Conservation (phyloP, 2,888 invertebrate species). For the Leistus spinibarbis region DNA sequence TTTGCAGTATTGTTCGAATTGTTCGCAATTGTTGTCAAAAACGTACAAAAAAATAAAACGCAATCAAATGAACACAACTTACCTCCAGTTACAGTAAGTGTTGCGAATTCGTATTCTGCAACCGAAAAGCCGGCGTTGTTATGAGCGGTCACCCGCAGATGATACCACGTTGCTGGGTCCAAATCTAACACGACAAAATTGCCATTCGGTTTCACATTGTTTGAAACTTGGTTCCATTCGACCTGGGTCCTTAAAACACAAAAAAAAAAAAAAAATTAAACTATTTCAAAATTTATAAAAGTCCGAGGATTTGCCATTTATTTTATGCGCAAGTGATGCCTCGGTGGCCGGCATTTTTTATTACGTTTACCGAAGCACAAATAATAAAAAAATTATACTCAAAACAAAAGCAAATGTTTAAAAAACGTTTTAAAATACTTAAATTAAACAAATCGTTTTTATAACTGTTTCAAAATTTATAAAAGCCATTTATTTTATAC, state of each 20-base stretch:
- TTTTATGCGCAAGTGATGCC: too few relatives aligned
- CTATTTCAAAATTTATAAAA: slow-evolving; percentile 3
- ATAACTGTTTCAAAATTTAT: too few relatives aligned
- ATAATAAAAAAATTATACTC: too few relatives aligned
- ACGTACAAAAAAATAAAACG: slow-evolving; percentile 11
- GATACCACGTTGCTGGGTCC: slow-evolving; percentile 94
- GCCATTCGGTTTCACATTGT: slow-evolving; percentile 87
- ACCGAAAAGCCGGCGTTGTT: slow-evolving; percentile 96
- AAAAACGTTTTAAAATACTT: too few relatives aligned
- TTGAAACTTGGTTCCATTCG: slow-evolving; percentile 94
- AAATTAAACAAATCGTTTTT: too few relatives aligned
- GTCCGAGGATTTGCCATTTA: too few relatives aligned
- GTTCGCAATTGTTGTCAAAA: not conserved
- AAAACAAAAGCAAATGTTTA: too few relatives aligned
- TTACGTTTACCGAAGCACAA: too few relatives aligned
- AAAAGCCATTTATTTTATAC: too few relatives aligned
- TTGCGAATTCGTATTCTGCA: slow-evolving; percentile 94
- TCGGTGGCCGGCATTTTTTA: too few relatives aligned
- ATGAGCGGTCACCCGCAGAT: slow-evolving; percentile 87
- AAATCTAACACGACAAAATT: slow-evolving; percentile 89
- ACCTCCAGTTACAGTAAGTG: slow-evolving; percentile 93
- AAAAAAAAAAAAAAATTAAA: not conserved
- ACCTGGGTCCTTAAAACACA: slow-evolving; percentile 68
- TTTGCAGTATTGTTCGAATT: not conserved
- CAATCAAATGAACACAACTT: slow-evolving; percentile 52